These are phyloP conservation scores for Pristionchus fissidentatus DNA, from an alignment of 2,888 invertebrate species.

Conservation along the genomic window DNA sequence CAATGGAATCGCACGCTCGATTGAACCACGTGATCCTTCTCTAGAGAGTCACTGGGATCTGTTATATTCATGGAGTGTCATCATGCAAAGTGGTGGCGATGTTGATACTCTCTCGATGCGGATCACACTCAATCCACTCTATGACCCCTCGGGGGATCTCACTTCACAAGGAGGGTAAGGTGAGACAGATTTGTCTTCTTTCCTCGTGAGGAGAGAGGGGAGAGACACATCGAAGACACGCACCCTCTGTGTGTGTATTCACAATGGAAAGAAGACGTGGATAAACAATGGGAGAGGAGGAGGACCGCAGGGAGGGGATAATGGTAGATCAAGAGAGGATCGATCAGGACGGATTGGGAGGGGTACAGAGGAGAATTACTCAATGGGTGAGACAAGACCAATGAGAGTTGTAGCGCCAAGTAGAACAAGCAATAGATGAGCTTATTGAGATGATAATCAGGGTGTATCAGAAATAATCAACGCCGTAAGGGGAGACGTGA, in stretches of 20 bases:
- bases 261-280: slow-evolving; percentile 40
- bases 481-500: neutral
- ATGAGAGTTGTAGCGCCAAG: neutral
- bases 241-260: neutral
- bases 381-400: neutral
- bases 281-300: slow-evolving; percentile 31
- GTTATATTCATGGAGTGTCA: neutral
- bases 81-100: neutral
- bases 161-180: too few species aligned
- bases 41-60: too few species aligned
- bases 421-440: neutral
- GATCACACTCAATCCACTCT: too few species aligned
- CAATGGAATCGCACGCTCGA: too few species aligned
- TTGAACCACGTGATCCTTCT: too few species aligned
- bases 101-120: too few species aligned
- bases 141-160: too few species aligned
- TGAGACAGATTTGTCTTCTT: neutral
- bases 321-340: slow-evolving; percentile 12
- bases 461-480: neutral
- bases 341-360: slow-evolving; percentile 11
- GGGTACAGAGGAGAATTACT: neutral
- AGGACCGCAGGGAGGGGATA: neutral
- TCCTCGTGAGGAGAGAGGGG: neutral
- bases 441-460: slow-evolving; percentile 1
- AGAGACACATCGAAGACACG: slow-evolving; percentile 18